These are phyloP conservation scores for Chymomyza amoena DNA, from an alignment of 2,888 invertebrate species.

Conservation along the genomic window DNA sequence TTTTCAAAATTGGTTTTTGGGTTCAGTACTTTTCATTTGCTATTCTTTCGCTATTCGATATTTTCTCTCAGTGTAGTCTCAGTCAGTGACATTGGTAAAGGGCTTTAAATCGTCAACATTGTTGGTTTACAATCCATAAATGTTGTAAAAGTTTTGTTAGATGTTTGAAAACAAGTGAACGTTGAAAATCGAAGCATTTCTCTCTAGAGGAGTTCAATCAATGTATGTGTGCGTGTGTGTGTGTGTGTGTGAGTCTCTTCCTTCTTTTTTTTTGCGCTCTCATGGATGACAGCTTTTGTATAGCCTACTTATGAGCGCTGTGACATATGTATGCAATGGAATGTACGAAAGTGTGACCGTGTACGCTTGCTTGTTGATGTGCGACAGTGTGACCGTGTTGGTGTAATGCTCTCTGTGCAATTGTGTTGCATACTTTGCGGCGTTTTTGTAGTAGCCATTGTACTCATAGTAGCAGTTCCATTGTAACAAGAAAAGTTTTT, in stretches of 20 bases:
- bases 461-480: neutral
- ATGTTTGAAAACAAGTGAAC: neutral
- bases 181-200: neutral
- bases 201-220: constrained; percentile 5
- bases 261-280: too few relatives aligned
- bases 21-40: too few relatives aligned
- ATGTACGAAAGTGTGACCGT: neutral
- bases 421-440: neutral
- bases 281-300: neutral
- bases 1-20: too few relatives aligned
- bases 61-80: neutral
- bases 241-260: neutral
- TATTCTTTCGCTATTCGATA: neutral
- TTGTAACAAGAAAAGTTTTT: neutral
- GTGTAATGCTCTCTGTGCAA: neutral
- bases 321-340: constrained; percentile 8
- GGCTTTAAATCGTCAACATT: neutral
- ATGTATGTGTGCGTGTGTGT: neutral
- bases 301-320: neutral
- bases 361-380: too few relatives aligned
- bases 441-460: neutral
- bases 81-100: neutral
- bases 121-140: neutral
- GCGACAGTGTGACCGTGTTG: neutral
- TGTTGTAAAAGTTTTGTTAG: neutral